Conservation (phyloP, 2,888 invertebrate genomes). For the Dasysyrphus tricinctus region DNA sequence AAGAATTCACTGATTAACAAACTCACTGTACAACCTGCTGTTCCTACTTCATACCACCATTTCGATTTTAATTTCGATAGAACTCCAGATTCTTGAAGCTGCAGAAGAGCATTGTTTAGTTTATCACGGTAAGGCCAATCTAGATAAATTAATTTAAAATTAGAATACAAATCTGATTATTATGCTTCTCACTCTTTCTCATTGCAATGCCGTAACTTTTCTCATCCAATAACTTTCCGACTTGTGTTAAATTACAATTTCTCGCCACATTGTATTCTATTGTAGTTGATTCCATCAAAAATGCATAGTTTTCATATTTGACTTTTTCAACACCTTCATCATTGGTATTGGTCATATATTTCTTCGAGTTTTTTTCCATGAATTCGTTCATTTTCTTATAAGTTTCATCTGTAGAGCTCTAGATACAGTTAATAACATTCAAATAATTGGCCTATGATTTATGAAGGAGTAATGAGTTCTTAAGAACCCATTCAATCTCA, state of each 20-base stretch:
- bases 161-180: background rate
- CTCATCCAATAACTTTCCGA: conserved; percentile 87
- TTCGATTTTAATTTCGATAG: conserved; percentile 91
- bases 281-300: conserved; percentile 91
- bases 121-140: conserved; percentile 87
- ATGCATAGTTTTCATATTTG: conserved; percentile 87
- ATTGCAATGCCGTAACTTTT: conserved; percentile 91
- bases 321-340: conserved; percentile 85
- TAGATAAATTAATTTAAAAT: conserved; percentile 54
- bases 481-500: background rate
- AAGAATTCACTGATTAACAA: background rate
- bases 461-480: background rate
- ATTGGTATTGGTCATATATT: conserved; percentile 84
- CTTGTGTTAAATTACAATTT: conserved; percentile 86
- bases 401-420: conserved; percentile 89
- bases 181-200: conserved; percentile 85
- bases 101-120: conserved; percentile 91
- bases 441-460: background rate
- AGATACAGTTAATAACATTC: background rate
- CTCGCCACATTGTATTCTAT: conserved; percentile 90
- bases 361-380: conserved; percentile 88
- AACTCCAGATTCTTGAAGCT: conserved; percentile 92
- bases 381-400: conserved; percentile 92
- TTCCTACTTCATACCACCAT: conserved; percentile 95
- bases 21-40: conserved; percentile 88